phyloP scores from a whole-genome alignment of 2,888 invertebrate species.

The Eupithecia dodoneata region DNA sequence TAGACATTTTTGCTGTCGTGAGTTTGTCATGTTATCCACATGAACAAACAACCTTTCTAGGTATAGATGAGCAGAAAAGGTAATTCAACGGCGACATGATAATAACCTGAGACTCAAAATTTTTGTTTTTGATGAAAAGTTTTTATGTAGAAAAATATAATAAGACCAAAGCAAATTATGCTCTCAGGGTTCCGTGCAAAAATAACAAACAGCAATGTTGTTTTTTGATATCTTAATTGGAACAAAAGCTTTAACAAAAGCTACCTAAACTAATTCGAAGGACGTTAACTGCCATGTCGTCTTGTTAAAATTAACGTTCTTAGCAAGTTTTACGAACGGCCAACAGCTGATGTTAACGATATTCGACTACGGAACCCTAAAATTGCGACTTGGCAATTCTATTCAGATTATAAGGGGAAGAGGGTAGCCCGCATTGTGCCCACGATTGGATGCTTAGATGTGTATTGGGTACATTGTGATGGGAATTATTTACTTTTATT shows the following conservation, averaged over 20 bases:
- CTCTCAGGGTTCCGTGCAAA: neutral
- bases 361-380: conserved; percentile 5
- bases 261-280: neutral
- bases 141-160: neutral
- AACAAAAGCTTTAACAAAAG: neutral
- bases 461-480: conserved; percentile 42
- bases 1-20: neutral
- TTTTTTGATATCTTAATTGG: neutral
- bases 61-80: neutral
- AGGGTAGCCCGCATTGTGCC: conserved; percentile 42
- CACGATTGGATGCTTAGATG: conserved; percentile 40
- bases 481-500: conserved; percentile 36
- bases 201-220: neutral
- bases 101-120: neutral
- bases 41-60: neutral
- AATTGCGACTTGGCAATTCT: conserved; percentile 45
- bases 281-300: neutral
- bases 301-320: neutral
- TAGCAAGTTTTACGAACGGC: neutral
- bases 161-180: neutral
- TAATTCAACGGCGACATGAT: neutral
- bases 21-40: neutral
- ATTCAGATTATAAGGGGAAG: conserved; percentile 44
- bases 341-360: neutral
- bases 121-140: neutral